A percentile compares a stretch with the other conserved stretches of the same genome.
phyloP scores from a whole-genome alignment of 2,113 vertebrate species.

The Sapajus apella region DNA sequence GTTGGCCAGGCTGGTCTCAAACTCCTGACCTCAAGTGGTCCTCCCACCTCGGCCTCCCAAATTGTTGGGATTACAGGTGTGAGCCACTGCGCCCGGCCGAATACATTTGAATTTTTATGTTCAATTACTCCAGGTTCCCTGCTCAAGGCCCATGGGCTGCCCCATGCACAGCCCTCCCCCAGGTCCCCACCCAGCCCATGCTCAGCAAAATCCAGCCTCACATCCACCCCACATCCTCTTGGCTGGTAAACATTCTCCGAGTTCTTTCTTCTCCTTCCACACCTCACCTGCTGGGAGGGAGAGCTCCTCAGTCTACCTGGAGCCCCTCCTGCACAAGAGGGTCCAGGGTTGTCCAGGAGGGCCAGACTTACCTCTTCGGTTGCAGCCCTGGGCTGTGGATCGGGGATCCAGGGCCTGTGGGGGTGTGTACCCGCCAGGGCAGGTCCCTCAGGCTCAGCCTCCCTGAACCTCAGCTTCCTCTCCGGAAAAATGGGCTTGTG shows the following conservation, averaged over 20 bases:
- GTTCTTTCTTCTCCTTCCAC: fast-evolving
- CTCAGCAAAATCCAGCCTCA: neutral
- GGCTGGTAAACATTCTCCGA: fast-evolving
- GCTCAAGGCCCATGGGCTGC: neutral
- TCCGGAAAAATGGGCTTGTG: neutral
- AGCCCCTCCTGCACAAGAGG: too few species aligned
- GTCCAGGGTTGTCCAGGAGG: neutral
- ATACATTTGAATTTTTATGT: constrained; percentile 70
- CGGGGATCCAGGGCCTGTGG: neutral
- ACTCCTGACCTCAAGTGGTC: too few species aligned
- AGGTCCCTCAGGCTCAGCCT: neutral
- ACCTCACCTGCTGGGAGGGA: neutral
- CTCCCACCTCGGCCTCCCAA: too few species aligned
- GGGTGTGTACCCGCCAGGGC: neutral
- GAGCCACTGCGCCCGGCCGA: neutral
- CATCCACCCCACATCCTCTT: neutral
- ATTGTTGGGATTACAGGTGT: too few species aligned
- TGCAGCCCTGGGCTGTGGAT: neutral
- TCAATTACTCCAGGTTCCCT: constrained; percentile 64
- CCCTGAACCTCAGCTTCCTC: neutral
- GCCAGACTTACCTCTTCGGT: fast-evolving
- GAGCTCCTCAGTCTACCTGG: neutral
- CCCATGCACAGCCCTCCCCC: neutral
- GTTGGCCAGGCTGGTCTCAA: too few species aligned
- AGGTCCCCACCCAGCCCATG: neutral